These are phyloP conservation scores for Sigmodon hispidus DNA, from an alignment of 2,113 vertebrate species.

Conservation along the genomic window DNA sequence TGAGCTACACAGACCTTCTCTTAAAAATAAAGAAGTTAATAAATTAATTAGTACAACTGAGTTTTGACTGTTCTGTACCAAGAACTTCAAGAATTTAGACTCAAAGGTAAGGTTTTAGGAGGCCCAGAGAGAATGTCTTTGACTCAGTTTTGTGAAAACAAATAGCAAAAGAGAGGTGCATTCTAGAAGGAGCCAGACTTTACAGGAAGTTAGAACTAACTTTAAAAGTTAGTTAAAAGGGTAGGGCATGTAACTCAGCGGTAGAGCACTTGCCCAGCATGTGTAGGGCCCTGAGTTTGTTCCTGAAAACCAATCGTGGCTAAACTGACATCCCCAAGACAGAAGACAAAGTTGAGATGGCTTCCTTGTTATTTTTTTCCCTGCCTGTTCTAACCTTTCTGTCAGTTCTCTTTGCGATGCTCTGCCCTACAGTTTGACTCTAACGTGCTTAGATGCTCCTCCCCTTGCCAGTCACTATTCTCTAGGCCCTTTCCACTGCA, in stretches of 20 bases:
- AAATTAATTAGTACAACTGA: neutral
- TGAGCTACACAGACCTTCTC: neutral
- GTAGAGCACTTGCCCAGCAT: neutral
- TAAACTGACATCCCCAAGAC: neutral
- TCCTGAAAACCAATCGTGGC: neutral
- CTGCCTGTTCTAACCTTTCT: neutral
- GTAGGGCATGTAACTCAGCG: neutral
- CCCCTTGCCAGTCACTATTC: neutral
- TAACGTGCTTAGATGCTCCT: neutral
- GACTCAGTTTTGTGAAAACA: conserved; percentile 21
- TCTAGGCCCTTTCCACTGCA: neutral
- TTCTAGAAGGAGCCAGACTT: conserved; percentile 20
- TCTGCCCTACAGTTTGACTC: neutral
- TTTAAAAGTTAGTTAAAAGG: too few relatives aligned
- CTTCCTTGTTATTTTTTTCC: neutral
- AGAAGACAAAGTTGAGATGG: neutral
- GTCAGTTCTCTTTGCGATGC: neutral
- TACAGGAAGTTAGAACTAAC: neutral
- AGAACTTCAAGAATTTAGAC: conserved; percentile 57
- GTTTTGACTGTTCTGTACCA: neutral
- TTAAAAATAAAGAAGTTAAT: neutral
- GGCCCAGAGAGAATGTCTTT: neutral
- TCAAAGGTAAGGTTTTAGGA: neutral
- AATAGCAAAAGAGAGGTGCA: neutral
- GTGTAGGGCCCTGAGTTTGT: neutral